Base-by-base conservation (phyloP, 2,113 vertebrate genomes). In the Paraplagusia blochii region DNA sequence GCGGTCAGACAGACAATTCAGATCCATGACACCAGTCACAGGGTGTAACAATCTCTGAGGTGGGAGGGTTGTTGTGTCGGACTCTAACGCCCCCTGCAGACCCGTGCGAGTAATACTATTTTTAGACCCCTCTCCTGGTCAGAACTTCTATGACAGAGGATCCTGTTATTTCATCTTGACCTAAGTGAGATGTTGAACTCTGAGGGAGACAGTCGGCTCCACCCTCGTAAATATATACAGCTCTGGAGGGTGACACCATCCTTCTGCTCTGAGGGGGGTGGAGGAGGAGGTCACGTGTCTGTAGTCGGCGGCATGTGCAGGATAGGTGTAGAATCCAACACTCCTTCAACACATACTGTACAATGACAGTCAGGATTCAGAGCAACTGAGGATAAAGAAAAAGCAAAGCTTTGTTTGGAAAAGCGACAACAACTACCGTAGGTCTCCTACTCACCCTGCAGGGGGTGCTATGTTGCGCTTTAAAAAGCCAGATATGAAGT, bases 1-100 rank as follows among this genome's bases (percentile, higher is more conserved):
- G 66, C 72, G 59, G 74, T 70, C 57, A 44, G 59, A 69, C 48
- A 63, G 67, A 57, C 61, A 44, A 72, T 85, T 74, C 76, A 62
- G 79, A 70, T 56, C 34, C 56, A 75, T 73, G 59, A 51, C 60
- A 53, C 56, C 54, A 52, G 56, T 42, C 66, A 15, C 10, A 67
- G 36, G n/a, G n/a, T n/a, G n/a, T n/a, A n/a, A 72, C 53, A 49
- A 13, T 64, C n/a, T 72, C 43, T 40, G 36, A 36, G 50, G 11
- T 49, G 19, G 11, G 39, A 0, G 9, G 22, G 19, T 1, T 5
- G 14, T 52, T 43, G 9, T 47, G 8, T 17, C 35, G 64, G 29
- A 0, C 46, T 66, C 44, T 9, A 69, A 42, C 8, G 58, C 71
- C 82, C 72, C 53, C 84, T 83, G 48, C 56, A 78, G 85, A 60